phyloP scores from a whole-genome alignment of 2,888 invertebrate species.

The Spicauda simplicius region DNA sequence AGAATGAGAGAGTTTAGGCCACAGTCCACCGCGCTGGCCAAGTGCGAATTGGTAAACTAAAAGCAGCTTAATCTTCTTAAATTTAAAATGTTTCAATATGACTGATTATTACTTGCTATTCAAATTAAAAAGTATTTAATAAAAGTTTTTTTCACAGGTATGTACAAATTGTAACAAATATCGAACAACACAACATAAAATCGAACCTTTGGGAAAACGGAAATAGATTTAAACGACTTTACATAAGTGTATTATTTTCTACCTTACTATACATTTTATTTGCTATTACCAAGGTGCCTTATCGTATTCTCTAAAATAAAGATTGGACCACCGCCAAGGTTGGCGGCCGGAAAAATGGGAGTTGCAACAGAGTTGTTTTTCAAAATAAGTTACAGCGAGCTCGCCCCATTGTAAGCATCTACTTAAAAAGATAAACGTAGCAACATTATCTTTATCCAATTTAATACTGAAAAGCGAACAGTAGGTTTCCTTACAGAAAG shows the following conservation, averaged over 20 bases:
- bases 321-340: slow-evolving; percentile 65
- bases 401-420: slow-evolving; percentile 30
- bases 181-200: too few relatives aligned
- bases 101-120: too few relatives aligned
- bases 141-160: too few relatives aligned
- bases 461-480: slow-evolving; percentile 1
- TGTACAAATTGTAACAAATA: too few relatives aligned
- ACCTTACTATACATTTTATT: slow-evolving; percentile 6
- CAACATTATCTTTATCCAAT: slow-evolving; percentile 28
- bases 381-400: slow-evolving; percentile 57
- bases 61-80: too few relatives aligned
- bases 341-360: slow-evolving; percentile 53
- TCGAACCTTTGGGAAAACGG: too few relatives aligned
- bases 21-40: too few relatives aligned
- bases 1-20: too few relatives aligned
- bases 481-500: background rate
- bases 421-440: slow-evolving; percentile 32
- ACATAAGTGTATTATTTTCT: background rate
- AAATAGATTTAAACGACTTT: too few relatives aligned
- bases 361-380: slow-evolving; percentile 58
- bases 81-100: too few relatives aligned
- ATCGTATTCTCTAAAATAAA: slow-evolving; percentile 58
- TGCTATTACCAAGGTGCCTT: slow-evolving; percentile 38
- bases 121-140: too few relatives aligned
- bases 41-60: too few relatives aligned